Conservation (phyloP, 2,797 vertebrate genomes). For the Numenius phaeopus region DNA sequence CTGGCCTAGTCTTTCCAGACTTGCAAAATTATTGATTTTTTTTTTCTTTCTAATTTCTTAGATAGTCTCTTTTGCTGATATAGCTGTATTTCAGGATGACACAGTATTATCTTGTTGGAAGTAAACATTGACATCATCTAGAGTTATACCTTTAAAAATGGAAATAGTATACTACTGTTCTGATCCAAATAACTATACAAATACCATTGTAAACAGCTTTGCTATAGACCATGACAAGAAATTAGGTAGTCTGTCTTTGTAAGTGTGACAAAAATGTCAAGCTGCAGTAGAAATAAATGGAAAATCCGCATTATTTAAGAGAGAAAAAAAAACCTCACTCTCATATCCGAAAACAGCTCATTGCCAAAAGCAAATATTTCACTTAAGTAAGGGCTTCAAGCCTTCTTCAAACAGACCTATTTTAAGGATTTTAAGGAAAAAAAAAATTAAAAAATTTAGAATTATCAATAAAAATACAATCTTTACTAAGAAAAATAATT, state of each 20-base stretch:
- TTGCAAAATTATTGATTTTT: background rate
- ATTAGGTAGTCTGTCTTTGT: slow-evolving; percentile 24
- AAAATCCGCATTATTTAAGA: slow-evolving; percentile 32
- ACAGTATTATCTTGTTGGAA: background rate
- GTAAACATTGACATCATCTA: background rate
- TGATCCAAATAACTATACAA: slow-evolving; percentile 3
- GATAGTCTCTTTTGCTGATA: background rate
- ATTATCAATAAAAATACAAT: background rate
- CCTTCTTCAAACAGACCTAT: background rate
- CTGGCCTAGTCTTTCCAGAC: background rate
- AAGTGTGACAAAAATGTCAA: slow-evolving; percentile 7
- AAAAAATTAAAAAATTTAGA: background rate
- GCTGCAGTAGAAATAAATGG: background rate
- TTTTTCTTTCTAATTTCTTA: background rate
- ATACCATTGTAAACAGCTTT: slow-evolving; percentile 13
- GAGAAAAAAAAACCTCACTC: slow-evolving; percentile 6
- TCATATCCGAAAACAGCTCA: background rate
- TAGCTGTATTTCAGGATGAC: background rate
- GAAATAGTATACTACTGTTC: background rate
- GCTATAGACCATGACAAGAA: background rate
- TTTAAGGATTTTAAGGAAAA: background rate
- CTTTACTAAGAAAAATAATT: background rate
- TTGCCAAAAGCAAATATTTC: background rate
- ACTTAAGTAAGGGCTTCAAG: background rate
- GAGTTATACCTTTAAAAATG: background rate